These are phyloP conservation scores for Trichoplax adhaerens DNA, from an alignment of 37 sponge, comb jelly and placozoan genomes.

Conservation along the genomic window DNA sequence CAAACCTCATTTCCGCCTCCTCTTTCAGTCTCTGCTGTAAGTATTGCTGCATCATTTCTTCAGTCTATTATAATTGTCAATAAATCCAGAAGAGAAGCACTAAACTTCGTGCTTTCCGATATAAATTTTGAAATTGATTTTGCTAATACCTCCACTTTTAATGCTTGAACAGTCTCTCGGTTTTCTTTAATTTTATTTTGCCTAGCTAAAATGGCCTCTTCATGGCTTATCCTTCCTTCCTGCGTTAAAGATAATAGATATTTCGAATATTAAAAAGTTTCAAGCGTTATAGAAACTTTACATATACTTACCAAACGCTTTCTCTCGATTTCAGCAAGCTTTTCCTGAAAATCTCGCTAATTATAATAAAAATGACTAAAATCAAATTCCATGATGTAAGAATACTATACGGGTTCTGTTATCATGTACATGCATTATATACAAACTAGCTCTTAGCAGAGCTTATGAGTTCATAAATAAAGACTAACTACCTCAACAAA, in stretches of 20 bases:
- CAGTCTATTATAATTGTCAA: background rate
- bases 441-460: too few species aligned
- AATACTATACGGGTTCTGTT: too few species aligned
- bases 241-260: constrained; percentile 2
- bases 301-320: constrained; percentile 41
- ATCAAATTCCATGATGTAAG: too few species aligned
- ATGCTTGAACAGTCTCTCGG: constrained; percentile 26
- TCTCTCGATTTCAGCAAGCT: constrained; percentile 58
- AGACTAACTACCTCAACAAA: too few species aligned
- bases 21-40: constrained; percentile 52
- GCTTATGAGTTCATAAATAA: too few species aligned
- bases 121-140: too few species aligned
- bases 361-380: background rate
- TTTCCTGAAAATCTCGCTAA: constrained; percentile 55
- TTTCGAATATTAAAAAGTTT: too few species aligned
- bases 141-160: constrained; percentile 51
- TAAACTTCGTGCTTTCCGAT: background rate
- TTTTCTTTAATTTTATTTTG: constrained; percentile 40
- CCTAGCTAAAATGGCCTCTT: constrained; percentile 87
- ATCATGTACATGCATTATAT: too few species aligned
- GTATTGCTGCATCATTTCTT: constrained; percentile 54
- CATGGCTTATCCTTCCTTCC: constrained; percentile 76
- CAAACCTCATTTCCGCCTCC: constrained; percentile 46
- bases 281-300: background rate
- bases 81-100: background rate